phyloP scores from a whole-genome alignment of 2,888 invertebrate genomes.

The Plusia festucae region DNA sequence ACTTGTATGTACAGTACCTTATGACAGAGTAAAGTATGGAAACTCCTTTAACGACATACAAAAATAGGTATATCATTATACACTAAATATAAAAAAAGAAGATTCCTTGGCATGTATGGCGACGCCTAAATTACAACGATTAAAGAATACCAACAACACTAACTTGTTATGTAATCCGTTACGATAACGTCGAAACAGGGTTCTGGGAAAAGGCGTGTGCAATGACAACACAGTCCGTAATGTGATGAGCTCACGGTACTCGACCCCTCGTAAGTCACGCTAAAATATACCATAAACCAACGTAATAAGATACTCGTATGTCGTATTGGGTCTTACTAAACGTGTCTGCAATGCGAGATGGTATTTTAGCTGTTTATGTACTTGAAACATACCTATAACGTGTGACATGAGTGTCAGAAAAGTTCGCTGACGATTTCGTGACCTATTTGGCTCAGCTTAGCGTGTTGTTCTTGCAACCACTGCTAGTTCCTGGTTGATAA shows the following conservation, averaged over 20 bases:
- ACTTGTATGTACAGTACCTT: too few relatives aligned
- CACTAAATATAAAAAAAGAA: too few relatives aligned
- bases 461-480: conserved; percentile 30
- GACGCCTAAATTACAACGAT: conserved; percentile 54
- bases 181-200: conserved; percentile 56
- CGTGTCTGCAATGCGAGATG: conserved; percentile 57
- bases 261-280: conserved; percentile 19
- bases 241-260: conserved; percentile 54
- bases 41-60: too few relatives aligned
- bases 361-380: conserved; percentile 48
- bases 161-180: conserved; percentile 58
- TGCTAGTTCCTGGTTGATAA: conserved; percentile 17
- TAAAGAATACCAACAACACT: conserved; percentile 44
- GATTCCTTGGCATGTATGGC: conserved; percentile 48
- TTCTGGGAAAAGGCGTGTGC: conserved; percentile 66
- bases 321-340: conserved; percentile 31
- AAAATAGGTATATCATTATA: too few relatives aligned
- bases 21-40: too few relatives aligned
- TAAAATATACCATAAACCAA: conserved; percentile 34
- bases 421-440: conserved; percentile 17
- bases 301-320: conserved; percentile 26
- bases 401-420: conserved; percentile 41
- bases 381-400: conserved; percentile 46
- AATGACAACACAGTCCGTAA: conserved; percentile 59
- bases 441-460: conserved; percentile 41